Evolutionary conservation across 2,797 vertebrate genomes (phyloP), one percentile per base, ranked within the genome.

Genomic region (Lutjanus campechanus): DNA sequence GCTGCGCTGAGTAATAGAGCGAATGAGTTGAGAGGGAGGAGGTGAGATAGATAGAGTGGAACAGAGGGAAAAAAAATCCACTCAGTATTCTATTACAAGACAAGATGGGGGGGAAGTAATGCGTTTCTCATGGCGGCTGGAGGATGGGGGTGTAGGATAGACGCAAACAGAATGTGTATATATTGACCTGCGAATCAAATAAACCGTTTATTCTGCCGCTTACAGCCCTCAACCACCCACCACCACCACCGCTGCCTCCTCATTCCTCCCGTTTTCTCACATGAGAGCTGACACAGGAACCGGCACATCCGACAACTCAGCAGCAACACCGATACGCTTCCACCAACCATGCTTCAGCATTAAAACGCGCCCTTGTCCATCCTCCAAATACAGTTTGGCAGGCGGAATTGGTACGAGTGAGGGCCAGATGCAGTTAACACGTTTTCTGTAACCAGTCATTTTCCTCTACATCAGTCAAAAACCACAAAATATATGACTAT

Each of bases 31-130:
- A 88, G 82, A 77, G 63, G 71, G 76, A 81, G 74, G 82, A 84
- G 73, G 76, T 46, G 79, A 81, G 77, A 76, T 78, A 82, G 82
- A 85, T 50, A 67, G 64, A 85, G 73, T 60, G 79, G 63, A 80
- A 69, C 41, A 47, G 61, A 50, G 50, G 44, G 54, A 16, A 29
- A 41, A 67, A 68, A 72, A 79, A 82, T 84, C 83, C 67, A 84
- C 85, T 85, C 82, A 46, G 76, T 87, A 83, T 90, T 79, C 90
- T 69, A 88, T 91, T 91, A 91, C 81, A 72, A 83, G 76, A 84
- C 85, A 66, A 68, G 72, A 86, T 76, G 66, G 62, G 65, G 62
- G 50, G 46, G 77, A 8, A 13, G 61, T 69, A 76, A 85, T 85
- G 85, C 1, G 25, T 82, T 91, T 89, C 87, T 90, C 59, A 63